phyloP scores from a whole-genome alignment of 2,797 vertebrate species.

The Tachyglossus aculeatus region DNA sequence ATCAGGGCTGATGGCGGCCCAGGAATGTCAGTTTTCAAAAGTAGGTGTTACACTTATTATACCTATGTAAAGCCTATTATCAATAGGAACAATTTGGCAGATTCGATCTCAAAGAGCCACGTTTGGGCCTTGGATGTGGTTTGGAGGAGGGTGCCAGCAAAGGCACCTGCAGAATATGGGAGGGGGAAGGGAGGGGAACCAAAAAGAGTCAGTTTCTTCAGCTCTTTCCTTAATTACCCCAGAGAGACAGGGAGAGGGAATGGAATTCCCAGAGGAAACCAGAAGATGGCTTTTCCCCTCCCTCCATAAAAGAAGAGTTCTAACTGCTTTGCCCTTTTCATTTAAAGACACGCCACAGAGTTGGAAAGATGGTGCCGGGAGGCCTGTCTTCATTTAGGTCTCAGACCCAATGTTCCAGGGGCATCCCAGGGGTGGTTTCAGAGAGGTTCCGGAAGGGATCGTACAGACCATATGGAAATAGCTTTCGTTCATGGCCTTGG shows the following conservation, averaged over 20 bases:
- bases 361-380: not conserved
- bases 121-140: conserved; percentile 51
- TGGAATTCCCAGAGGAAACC: conserved; percentile 12
- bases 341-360: not conserved
- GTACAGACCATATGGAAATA: no score
- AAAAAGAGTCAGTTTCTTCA: conserved; percentile 46
- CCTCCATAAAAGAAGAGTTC: not conserved
- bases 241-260: fast-evolving
- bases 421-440: no score
- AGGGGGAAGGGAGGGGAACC: no score
- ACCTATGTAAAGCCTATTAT: conserved; percentile 18
- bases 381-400: no score
- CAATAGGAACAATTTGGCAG: conserved; percentile 36
- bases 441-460: no score
- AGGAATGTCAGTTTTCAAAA: not conserved
- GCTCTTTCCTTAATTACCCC: conserved; percentile 22
- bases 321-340: not conserved
- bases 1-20: not conserved
- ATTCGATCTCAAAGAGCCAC: conserved; percentile 40
- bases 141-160: conserved; percentile 49
- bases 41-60: not conserved
- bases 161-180: conserved; percentile 45
- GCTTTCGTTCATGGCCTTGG: no score
- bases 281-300: not conserved
- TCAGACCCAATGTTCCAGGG: no score